Evolutionary conservation across 2,888 invertebrate species (phyloP).

Genomic region (Amiota communis): DNA sequence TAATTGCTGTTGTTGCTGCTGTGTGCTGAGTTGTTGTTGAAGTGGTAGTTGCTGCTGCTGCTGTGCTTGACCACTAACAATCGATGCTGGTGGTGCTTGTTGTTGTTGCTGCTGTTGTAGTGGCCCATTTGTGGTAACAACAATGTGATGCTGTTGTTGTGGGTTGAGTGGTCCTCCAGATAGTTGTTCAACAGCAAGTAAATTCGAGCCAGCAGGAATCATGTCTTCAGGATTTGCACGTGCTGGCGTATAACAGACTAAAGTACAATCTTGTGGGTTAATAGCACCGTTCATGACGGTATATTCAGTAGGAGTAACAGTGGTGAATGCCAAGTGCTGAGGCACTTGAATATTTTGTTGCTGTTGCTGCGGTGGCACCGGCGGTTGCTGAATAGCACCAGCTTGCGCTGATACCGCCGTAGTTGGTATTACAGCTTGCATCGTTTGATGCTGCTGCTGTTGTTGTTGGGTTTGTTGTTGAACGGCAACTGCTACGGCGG

Average conservation of each 20-base stretch:
- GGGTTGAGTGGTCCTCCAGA: conserved; percentile 36
- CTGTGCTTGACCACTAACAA: neutral
- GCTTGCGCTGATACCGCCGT: conserved; percentile 42
- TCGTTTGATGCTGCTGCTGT: conserved; percentile 44
- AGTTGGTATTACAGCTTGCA: conserved; percentile 57
- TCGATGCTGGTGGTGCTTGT: too few species aligned
- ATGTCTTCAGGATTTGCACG: conserved; percentile 62
- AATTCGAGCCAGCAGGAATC: conserved; percentile 60
- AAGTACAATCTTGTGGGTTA: conserved; percentile 64
- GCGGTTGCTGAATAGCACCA: conserved; percentile 44
- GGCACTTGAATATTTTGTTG: conserved; percentile 1
- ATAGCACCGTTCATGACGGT: conserved; percentile 71
- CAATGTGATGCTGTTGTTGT: conserved; percentile 44
- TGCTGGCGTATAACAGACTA: conserved; percentile 65
- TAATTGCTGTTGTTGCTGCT: neutral
- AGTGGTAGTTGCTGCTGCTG: conserved; percentile 37
- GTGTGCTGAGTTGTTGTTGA: conserved; percentile 26
- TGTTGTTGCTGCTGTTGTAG: conserved; percentile 1
- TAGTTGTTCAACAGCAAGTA: conserved; percentile 68
- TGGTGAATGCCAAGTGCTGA: conserved; percentile 30
- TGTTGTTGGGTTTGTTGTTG: conserved; percentile 43
- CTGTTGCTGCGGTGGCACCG: conserved; percentile 54
- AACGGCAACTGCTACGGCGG: conserved; percentile 50
- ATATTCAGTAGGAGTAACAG: conserved; percentile 64
- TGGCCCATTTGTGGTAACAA: conserved; percentile 27